Evolutionary conservation across 1,140 invertebrate genomes (phyloP).

Genomic region (Sarcophaga peregrina): DNA sequence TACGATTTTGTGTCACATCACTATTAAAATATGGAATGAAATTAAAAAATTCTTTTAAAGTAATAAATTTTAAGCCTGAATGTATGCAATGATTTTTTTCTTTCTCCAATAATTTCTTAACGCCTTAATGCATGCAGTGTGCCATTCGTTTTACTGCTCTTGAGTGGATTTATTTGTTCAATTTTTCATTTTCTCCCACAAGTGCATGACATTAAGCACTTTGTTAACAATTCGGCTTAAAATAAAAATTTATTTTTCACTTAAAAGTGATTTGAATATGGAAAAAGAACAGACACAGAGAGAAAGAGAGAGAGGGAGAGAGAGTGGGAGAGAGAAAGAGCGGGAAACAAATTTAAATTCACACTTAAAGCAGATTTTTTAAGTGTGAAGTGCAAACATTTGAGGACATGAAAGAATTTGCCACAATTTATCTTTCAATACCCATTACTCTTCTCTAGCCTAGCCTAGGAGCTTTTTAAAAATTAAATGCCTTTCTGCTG

Average conservation of each 20-base stretch:
- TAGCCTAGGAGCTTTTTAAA: no score
- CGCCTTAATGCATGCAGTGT: no score
- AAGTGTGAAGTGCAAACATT: neutral
- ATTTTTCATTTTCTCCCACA: conserved; percentile 7
- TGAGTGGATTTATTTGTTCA: neutral
- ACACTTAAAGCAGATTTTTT: no score
- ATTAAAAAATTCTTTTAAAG: no score
- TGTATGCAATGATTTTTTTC: no score
- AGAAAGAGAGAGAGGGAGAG: neutral
- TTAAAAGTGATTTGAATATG: neutral
- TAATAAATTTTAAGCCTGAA: no score
- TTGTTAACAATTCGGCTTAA: neutral
- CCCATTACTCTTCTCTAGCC: no score
- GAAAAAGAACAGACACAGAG: neutral
- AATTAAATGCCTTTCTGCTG: neutral
- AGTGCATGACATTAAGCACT: conserved; percentile 15
- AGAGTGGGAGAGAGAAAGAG: no score
- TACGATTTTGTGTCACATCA: no score
- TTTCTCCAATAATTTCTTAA: no score
- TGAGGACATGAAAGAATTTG: neutral
- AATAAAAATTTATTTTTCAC: neutral
- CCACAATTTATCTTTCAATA: neutral
- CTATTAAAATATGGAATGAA: no score
- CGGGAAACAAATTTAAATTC: no score
- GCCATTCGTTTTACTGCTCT: neutral